phyloP scores from a whole-genome alignment of 1,140 invertebrate genomes.

The Aphelenchoides avenae region DNA sequence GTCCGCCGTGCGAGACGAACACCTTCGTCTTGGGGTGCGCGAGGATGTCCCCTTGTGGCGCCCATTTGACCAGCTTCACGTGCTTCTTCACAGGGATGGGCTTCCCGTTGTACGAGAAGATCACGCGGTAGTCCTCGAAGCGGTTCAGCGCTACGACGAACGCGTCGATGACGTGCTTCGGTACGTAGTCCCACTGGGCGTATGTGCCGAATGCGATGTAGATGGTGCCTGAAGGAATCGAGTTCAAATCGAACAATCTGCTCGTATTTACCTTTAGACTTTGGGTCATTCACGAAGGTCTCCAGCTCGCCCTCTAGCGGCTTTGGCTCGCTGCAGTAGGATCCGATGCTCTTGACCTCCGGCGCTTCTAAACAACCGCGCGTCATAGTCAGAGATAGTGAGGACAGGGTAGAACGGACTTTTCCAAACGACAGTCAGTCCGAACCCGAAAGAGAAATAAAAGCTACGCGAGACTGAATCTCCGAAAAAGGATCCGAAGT shows the following conservation, averaged over 20 bases:
- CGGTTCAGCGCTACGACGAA: slow-evolving; percentile 28
- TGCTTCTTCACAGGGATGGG: slow-evolving; percentile 17
- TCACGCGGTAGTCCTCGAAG: slow-evolving; percentile 26
- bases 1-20: slow-evolving; percentile 30
- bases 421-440: too few relatives aligned
- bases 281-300: slow-evolving; percentile 23
- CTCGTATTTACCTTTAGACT: too few relatives aligned
- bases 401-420: too few relatives aligned
- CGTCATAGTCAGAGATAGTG: too few relatives aligned
- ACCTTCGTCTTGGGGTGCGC: slow-evolving; percentile 27
- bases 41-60: slow-evolving; percentile 34
- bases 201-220: slow-evolving; percentile 34
- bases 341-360: slow-evolving; percentile 14
- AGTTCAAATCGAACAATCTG: too few relatives aligned
- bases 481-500: not conserved
- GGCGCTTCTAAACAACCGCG: slow-evolving; percentile 13
- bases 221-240: slow-evolving; percentile 24
- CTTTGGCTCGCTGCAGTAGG: slow-evolving; percentile 14
- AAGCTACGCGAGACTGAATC: not conserved
- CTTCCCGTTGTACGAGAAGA: slow-evolving; percentile 33
- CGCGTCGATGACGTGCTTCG: slow-evolving; percentile 23
- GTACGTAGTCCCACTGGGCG: slow-evolving; percentile 26
- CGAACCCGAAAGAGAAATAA: too few relatives aligned
- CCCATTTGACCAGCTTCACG: slow-evolving; percentile 31
- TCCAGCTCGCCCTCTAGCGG: slow-evolving; percentile 11